Percentiles rank a stretch among this genome's conserved stretches.
phyloP scores from a whole-genome alignment of 2,888 invertebrate species.

The Trachelus stipa region DNA sequence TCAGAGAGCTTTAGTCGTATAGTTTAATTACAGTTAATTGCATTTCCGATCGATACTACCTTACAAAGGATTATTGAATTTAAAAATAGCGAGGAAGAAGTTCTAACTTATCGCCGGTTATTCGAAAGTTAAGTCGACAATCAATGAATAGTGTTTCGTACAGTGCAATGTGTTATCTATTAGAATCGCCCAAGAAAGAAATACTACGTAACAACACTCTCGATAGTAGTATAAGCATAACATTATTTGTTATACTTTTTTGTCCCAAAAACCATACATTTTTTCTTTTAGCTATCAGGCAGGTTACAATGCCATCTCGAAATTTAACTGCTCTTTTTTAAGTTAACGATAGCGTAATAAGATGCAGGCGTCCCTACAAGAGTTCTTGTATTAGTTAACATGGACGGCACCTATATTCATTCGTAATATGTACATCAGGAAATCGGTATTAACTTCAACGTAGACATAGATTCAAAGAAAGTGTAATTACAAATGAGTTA shows the following conservation, averaged over 20 bases:
- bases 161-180: background rate
- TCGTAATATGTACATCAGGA: background rate
- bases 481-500: background rate
- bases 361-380: background rate
- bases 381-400: background rate
- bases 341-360: background rate
- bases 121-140: background rate
- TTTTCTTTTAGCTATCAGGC: background rate
- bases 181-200: background rate
- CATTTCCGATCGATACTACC: background rate
- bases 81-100: background rate
- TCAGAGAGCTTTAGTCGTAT: background rate
- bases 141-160: background rate
- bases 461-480: background rate
- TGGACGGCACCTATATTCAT: background rate
- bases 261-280: background rate
- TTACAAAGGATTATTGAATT: background rate
- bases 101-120: background rate
- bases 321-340: background rate
- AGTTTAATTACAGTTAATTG: background rate
- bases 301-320: background rate
- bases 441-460: background rate
- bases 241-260: background rate
- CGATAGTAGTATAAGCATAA: background rate
- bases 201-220: background rate